phyloP scores from a whole-genome alignment of 2,888 invertebrate genomes.

The Cheilosia vulpina region DNA sequence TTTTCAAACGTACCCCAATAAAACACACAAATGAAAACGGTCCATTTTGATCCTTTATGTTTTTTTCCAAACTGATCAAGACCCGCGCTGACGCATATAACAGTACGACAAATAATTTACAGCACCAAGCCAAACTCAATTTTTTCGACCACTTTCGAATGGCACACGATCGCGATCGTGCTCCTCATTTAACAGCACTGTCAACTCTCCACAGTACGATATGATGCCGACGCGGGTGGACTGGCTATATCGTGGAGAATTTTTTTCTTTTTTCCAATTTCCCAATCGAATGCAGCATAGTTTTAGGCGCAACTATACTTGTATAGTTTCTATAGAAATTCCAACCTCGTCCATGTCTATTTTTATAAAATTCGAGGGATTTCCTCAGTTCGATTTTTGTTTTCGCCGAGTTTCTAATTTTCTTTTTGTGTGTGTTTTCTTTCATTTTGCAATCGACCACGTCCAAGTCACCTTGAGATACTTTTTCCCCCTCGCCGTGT shows the following conservation, averaged over 20 bases:
- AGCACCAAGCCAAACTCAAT: conserved; percentile 22
- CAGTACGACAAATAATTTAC: conserved; percentile 15
- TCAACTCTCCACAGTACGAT: not conserved
- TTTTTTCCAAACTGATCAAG: conserved; percentile 30
- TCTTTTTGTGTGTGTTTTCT: not conserved
- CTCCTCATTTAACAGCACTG: not conserved
- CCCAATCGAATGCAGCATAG: conserved; percentile 10
- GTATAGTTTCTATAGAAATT: not conserved
- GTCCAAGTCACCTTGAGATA: conserved; percentile 61
- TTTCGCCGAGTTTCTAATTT: not conserved
- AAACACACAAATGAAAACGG: conserved; percentile 20
- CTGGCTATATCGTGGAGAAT: not conserved
- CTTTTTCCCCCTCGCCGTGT: conserved; percentile 13
- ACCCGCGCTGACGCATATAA: conserved; percentile 19
- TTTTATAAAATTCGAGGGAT: conserved; percentile 15
- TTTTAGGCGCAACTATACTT: conserved; percentile 38
- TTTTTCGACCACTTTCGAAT: conserved; percentile 19
- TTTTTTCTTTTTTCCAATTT: not conserved
- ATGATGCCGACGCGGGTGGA: not conserved
- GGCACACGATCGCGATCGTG: conserved; percentile 31
- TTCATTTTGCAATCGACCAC: conserved; percentile 17
- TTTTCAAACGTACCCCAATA: conserved; percentile 1
- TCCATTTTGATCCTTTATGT: not conserved
- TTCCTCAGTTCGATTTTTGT: conserved; percentile 21
- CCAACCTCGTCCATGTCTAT: conserved; percentile 18